These are phyloP conservation scores for Hyphantria cunea DNA, from an alignment of 1,140 invertebrate species.

Conservation along the genomic window DNA sequence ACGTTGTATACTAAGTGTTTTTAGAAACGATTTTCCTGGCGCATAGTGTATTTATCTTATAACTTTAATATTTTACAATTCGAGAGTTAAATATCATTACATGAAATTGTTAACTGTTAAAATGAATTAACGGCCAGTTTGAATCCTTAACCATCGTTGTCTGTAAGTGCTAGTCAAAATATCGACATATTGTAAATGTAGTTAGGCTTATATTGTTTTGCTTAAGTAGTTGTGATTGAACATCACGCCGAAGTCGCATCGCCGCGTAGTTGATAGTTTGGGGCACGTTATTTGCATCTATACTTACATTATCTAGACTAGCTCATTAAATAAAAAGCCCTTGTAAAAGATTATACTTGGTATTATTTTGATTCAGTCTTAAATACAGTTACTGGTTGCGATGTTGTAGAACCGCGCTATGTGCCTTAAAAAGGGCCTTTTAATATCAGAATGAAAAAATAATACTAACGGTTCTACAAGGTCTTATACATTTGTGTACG, in stretches of 20 bases:
- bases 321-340: too few species aligned
- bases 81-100: too few species aligned
- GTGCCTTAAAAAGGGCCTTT: too few species aligned
- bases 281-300: not conserved
- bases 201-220: slow-evolving; percentile 55
- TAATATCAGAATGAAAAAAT: not conserved
- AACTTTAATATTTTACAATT: too few species aligned
- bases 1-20: too few species aligned
- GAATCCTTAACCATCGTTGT: slow-evolving; percentile 38
- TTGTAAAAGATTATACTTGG: too few species aligned
- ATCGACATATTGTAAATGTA: slow-evolving; percentile 57
- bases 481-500: not conserved
- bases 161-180: slow-evolving; percentile 63
- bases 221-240: slow-evolving; percentile 34
- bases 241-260: slow-evolving; percentile 11
- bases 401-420: not conserved
- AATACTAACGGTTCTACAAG: not conserved
- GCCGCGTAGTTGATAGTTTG: slow-evolving; percentile 15
- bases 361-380: too few species aligned
- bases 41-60: too few species aligned
- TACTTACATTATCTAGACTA: too few species aligned
- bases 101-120: too few species aligned
- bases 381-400: too few species aligned
- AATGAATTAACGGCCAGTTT: slow-evolving; percentile 18
- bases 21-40: too few species aligned